These are phyloP conservation scores for Andrena cerasifolii DNA, from an alignment of 1,140 invertebrate species.

Conservation along the genomic window DNA sequence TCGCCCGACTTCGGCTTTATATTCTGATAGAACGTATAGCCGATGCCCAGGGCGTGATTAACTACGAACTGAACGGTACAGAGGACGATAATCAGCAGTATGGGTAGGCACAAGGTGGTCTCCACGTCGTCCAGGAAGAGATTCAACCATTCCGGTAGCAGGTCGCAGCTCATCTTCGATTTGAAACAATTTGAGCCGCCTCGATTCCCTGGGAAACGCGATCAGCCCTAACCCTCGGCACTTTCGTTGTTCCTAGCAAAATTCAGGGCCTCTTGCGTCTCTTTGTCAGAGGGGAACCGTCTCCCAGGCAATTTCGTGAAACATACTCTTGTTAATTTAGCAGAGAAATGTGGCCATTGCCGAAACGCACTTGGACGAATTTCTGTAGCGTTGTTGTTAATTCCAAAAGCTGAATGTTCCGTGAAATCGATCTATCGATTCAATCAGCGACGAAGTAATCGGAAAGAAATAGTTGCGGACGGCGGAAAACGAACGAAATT, in stretches of 20 bases:
- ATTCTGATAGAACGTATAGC: constrained; percentile 51
- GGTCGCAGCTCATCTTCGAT: constrained; percentile 46
- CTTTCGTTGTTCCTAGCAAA: no score
- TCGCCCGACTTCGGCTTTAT: constrained; percentile 21
- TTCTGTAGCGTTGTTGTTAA: neutral
- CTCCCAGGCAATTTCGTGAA: constrained; percentile 21
- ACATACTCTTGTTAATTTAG: constrained; percentile 48
- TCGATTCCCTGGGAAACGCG: neutral
- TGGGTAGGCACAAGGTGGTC: constrained; percentile 67
- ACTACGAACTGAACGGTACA: constrained; percentile 70
- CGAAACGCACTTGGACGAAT: constrained; percentile 32
- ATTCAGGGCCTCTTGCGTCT: no score
- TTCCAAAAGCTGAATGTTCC: constrained; percentile 27
- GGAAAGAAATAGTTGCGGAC: no score
- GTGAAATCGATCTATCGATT: constrained; percentile 23
- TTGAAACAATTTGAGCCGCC: neutral
- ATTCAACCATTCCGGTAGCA: constrained; percentile 67
- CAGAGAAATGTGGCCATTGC: constrained; percentile 7
- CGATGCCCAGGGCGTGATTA: constrained; percentile 62
- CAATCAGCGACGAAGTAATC: neutral
- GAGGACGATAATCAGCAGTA: constrained; percentile 67
- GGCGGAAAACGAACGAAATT: neutral
- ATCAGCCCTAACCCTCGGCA: neutral
- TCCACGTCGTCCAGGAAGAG: constrained; percentile 69
- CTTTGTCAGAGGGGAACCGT: neutral